phyloP scores from a whole-genome alignment of 2,888 invertebrate species.

The Cylloceria caligata region DNA sequence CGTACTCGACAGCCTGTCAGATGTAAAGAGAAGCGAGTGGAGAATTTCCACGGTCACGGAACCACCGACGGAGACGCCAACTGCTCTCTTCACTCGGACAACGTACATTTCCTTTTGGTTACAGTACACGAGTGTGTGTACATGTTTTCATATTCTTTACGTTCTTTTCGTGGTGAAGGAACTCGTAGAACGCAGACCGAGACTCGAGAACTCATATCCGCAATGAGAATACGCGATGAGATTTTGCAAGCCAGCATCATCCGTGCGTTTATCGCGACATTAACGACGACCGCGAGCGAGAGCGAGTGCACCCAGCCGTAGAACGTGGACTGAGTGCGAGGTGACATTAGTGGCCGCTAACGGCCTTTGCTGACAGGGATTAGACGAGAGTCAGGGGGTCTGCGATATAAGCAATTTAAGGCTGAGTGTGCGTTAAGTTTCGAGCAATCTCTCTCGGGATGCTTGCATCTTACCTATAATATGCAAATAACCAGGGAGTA shows the following conservation, averaged over 20 bases:
- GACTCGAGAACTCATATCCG: constrained; percentile 57
- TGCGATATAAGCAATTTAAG: constrained; percentile 55
- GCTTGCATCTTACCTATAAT: constrained; percentile 33
- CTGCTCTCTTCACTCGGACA: constrained; percentile 30
- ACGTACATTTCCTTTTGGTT: constrained; percentile 45
- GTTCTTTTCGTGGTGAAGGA: constrained; percentile 57
- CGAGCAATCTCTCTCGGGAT: constrained; percentile 34
- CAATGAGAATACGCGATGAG: constrained; percentile 8
- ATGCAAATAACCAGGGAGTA: constrained; percentile 39
- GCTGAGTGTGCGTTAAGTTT: constrained; percentile 33
- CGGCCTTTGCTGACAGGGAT: constrained; percentile 64
- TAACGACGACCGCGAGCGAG: constrained; percentile 65
- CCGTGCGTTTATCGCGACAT: constrained; percentile 61
- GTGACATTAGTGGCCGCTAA: constrained; percentile 67
- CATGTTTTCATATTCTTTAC: constrained; percentile 51
- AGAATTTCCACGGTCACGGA: constrained; percentile 62
- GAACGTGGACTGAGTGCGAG: constrained; percentile 64
- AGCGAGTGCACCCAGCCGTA: constrained; percentile 26
- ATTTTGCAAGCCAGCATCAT: constrained; percentile 40
- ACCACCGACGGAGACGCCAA: constrained; percentile 62
- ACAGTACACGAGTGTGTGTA: constrained; percentile 32
- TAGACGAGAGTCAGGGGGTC: constrained; percentile 59
- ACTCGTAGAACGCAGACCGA: constrained; percentile 54
- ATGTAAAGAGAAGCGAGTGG: constrained; percentile 45
- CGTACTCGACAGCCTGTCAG: constrained; percentile 42